Evolutionary conservation across 2,888 invertebrate species (phyloP).

Genomic region (Drosophila lutescens): DNA sequence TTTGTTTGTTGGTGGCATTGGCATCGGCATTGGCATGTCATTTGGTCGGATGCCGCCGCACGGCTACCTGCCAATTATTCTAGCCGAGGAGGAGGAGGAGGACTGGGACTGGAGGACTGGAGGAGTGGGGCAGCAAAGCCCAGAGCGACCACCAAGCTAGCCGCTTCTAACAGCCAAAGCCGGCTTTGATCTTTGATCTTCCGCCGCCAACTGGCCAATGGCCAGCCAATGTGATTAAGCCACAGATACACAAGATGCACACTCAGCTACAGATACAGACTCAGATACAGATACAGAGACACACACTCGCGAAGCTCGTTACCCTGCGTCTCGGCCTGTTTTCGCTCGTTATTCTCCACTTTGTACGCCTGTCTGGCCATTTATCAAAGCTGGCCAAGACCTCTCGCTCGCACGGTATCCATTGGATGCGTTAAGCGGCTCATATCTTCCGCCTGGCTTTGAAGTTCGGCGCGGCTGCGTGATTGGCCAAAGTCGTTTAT

Average conservation of each 20-base stretch:
- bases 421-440: conserved; percentile 76
- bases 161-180: conserved; percentile 72
- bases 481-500: conserved; percentile 81
- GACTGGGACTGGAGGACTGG: not conserved
- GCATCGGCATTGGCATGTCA: conserved; percentile 70
- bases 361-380: conserved; percentile 80
- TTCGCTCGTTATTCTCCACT: conserved; percentile 79
- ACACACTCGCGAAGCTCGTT: conserved; percentile 41
- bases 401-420: conserved; percentile 41
- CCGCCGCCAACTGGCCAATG: conserved; percentile 76
- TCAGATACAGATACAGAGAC: conserved; percentile 13
- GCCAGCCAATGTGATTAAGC: conserved; percentile 82
- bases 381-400: conserved; percentile 78
- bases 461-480: conserved; percentile 83
- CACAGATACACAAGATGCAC: conserved; percentile 22
- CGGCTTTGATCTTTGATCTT: conserved; percentile 77
- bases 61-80: conserved; percentile 79
- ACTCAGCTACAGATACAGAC: conserved; percentile 1
- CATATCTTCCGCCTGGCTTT: conserved; percentile 74
- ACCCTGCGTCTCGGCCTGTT: conserved; percentile 50
- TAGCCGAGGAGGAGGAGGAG: conserved; percentile 48
- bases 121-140: conserved; percentile 18
- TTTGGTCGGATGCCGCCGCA: conserved; percentile 54
- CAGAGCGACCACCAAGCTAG: conserved; percentile 74
- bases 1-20: conserved; percentile 43